A percentile compares a stretch with the other conserved stretches of the same genome.
phyloP scores from a whole-genome alignment of 53 echinoderm and acorn worm genomes.

The Mesocentrotus franciscanus region DNA sequence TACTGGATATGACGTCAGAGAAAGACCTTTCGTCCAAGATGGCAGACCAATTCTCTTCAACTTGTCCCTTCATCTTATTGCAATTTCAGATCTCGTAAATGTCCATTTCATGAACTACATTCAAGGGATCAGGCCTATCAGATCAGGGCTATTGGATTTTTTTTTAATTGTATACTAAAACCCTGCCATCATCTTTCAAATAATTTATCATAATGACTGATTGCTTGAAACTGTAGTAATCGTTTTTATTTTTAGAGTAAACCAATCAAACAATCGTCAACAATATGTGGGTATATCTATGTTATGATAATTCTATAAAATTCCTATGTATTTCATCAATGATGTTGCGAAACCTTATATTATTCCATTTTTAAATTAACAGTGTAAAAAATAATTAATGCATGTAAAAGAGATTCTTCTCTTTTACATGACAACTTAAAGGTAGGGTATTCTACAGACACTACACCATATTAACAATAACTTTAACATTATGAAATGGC shows the following conservation, averaged over 20 bases:
- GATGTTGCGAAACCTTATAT: no score
- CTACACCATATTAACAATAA: no score
- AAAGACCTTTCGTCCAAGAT: constrained; percentile 43
- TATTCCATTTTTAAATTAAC: no score
- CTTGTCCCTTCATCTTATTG: not conserved
- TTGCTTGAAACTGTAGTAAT: not conserved
- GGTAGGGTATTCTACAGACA: no score
- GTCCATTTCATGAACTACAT: not conserved
- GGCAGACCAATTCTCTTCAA: constrained; percentile 33
- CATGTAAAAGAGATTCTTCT: no score
- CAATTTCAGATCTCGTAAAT: constrained; percentile 48
- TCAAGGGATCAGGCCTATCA: not conserved
- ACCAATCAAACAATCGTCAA: not conserved
- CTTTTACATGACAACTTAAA: no score
- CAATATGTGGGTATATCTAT: no score
- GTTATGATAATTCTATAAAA: no score
- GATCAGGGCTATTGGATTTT: not conserved
- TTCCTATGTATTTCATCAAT: no score
- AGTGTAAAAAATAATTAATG: no score
- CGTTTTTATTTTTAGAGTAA: not conserved
- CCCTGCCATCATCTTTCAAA: not conserved
- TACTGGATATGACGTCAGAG: constrained; percentile 58
- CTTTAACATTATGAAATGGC: no score
- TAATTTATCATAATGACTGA: not conserved
- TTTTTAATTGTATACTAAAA: not conserved